These are phyloP conservation scores for Pseudomugil gertrudae DNA, from an alignment of 2,797 vertebrate species.

Conservation along the genomic window DNA sequence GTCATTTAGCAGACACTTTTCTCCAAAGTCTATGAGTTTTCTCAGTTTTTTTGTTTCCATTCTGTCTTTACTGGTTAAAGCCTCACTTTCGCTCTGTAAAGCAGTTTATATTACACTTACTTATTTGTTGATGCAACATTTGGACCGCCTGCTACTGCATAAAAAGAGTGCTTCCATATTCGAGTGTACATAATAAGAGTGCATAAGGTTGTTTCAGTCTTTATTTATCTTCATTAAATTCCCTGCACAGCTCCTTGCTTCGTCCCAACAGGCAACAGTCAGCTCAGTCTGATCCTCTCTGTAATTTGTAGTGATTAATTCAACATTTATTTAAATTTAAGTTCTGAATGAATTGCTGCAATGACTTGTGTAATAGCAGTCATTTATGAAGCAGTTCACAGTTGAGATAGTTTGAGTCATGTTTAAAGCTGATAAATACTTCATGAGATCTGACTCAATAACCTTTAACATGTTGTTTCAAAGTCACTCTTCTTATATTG, in stretches of 20 bases:
- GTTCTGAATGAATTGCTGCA: slow-evolving; percentile 1
- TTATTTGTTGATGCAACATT: not conserved
- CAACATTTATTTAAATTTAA: slow-evolving; percentile 25
- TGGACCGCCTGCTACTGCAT: not conserved
- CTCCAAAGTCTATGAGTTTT: not conserved
- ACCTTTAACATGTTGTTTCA: slow-evolving; percentile 10
- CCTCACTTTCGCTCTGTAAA: too few species aligned
- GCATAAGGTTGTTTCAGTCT: not conserved
- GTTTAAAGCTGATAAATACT: slow-evolving; percentile 21
- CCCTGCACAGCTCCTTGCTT: too few species aligned
- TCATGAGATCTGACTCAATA: slow-evolving; percentile 26
- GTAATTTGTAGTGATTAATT: slow-evolving; percentile 6
- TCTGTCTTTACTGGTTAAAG: too few species aligned
- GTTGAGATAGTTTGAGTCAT: slow-evolving; percentile 24
- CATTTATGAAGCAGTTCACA: slow-evolving; percentile 13
- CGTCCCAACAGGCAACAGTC: not conserved
- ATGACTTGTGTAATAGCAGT: not conserved
- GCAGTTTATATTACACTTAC: too few species aligned
- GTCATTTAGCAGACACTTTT: too few species aligned
- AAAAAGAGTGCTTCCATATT: not conserved
- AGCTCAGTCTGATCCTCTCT: not conserved
- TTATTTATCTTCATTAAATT: not conserved
- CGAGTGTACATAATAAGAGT: not conserved
- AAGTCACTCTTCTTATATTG: slow-evolving; percentile 6
- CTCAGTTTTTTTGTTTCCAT: too few species aligned